These are phyloP conservation scores for Aphidius gifuensis DNA, from an alignment of 1,140 invertebrate genomes.

Conservation along the genomic window DNA sequence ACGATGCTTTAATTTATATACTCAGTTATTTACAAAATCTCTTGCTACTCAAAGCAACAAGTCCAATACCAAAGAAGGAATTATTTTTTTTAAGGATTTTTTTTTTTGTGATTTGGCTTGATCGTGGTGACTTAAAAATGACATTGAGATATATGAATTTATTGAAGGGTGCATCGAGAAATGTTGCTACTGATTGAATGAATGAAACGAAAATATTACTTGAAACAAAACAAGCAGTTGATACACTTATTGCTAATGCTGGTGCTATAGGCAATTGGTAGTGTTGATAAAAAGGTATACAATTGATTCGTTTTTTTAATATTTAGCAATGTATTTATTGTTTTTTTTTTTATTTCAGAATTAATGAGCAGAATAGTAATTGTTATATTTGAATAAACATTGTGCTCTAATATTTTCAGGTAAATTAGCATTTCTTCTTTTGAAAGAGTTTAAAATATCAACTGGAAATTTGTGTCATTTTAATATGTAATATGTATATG, in stretches of 20 bases:
- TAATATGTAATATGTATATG: too few relatives aligned
- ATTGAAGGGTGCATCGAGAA: slow-evolving; percentile 76
- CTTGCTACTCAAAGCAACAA: slow-evolving; percentile 64
- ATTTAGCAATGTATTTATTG: background rate
- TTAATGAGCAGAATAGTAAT: too few relatives aligned
- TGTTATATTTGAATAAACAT: too few relatives aligned
- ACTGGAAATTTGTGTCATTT: too few relatives aligned
- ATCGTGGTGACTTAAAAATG: slow-evolving; percentile 78
- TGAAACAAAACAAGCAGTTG: slow-evolving; percentile 87
- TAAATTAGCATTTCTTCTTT: too few relatives aligned
- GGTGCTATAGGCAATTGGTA: slow-evolving; percentile 66
- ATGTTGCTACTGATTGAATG: slow-evolving; percentile 84
- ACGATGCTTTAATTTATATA: slow-evolving; percentile 76
- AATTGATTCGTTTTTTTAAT: background rate
- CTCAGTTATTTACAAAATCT: slow-evolving; percentile 84
- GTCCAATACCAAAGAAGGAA: slow-evolving; percentile 66
- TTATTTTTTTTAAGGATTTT: too few relatives aligned
- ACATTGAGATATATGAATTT: slow-evolving; percentile 89
- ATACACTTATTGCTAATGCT: slow-evolving; percentile 82
- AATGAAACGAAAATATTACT: slow-evolving; percentile 78
- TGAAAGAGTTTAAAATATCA: too few relatives aligned
- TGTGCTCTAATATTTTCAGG: too few relatives aligned
- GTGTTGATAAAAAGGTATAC: slow-evolving; percentile 38
- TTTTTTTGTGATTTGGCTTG: slow-evolving; percentile 61
- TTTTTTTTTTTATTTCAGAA: background rate